Evolutionary conservation across 2,113 vertebrate genomes (phyloP).

Genomic region (Etia nguti): DNA sequence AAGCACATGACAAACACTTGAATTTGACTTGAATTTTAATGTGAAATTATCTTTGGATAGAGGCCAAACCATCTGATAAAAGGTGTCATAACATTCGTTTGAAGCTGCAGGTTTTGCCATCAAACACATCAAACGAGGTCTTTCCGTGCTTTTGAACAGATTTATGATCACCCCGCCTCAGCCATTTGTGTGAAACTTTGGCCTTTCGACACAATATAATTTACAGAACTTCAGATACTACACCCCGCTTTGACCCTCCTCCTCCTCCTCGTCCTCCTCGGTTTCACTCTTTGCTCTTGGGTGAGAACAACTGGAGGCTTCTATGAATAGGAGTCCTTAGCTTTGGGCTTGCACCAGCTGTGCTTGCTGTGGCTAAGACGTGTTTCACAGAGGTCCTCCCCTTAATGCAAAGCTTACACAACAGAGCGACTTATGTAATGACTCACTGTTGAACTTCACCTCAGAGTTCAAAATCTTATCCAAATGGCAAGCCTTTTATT

Average conservation of each 20-base stretch:
- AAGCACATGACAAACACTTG: neutral
- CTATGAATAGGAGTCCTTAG: conserved; percentile 61
- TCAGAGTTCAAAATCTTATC: neutral
- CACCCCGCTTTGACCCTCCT: conserved; percentile 40
- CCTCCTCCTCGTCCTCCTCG: conserved; percentile 23
- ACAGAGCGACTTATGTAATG: conserved; percentile 20
- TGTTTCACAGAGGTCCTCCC: conserved; percentile 11
- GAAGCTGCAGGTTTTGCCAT: neutral
- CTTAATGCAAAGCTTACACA: conserved; percentile 9
- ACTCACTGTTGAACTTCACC: neutral
- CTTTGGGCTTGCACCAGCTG: conserved; percentile 38
- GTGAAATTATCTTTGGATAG: neutral
- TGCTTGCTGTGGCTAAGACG: conserved; percentile 11
- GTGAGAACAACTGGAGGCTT: conserved; percentile 62
- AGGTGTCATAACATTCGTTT: neutral
- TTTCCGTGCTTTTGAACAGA: neutral
- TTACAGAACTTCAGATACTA: conserved; percentile 62
- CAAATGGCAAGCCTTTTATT: neutral
- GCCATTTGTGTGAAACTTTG: conserved; percentile 24
- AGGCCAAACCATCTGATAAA: neutral
- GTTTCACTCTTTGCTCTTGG: conserved; percentile 38
- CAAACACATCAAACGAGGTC: neutral
- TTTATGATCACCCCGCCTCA: neutral
- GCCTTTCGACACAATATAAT: conserved; percentile 59
- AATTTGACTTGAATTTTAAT: neutral